A percentile compares a stretch with the other conserved stretches of the same genome.
These are phyloP conservation scores for Antennarius striatus DNA, from an alignment of 2,113 vertebrate genomes.

Conservation along the genomic window DNA sequence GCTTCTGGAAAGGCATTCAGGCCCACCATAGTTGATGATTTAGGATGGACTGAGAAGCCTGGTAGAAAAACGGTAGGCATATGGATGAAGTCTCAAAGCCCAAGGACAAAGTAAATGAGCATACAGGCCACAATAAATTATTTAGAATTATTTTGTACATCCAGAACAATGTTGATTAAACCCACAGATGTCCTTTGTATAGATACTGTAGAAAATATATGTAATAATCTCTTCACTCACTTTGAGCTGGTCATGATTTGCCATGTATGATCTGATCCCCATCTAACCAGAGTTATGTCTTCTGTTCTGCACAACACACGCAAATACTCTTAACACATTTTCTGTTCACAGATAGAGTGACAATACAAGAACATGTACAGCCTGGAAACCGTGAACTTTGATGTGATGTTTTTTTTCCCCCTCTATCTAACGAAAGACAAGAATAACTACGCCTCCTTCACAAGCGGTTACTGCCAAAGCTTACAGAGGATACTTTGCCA, in stretches of 20 bases:
- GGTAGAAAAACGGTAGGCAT: slow-evolving; percentile 45
- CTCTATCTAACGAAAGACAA: not conserved
- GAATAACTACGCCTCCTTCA: slow-evolving; percentile 7
- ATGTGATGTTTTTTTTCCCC: not conserved
- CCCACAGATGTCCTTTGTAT: not conserved
- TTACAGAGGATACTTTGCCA: slow-evolving; percentile 6
- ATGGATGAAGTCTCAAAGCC: slow-evolving; percentile 6
- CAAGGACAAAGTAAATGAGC: slow-evolving; percentile 2
- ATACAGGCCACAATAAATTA: not conserved
- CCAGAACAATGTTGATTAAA: not conserved
- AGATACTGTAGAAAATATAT: no score
- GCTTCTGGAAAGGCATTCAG: slow-evolving; percentile 11
- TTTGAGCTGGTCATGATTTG: no score
- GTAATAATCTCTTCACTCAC: no score
- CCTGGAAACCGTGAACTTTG: not conserved
- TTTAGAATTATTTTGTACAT: not conserved
- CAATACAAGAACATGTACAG: not conserved
- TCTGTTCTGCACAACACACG: not conserved
- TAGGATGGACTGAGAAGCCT: slow-evolving; percentile 20
- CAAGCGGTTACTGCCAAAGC: slow-evolving; percentile 18
- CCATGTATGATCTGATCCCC: not conserved
- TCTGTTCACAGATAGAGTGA: not conserved
- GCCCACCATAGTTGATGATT: slow-evolving; percentile 5
- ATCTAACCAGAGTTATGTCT: not conserved
- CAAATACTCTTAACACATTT: not conserved